phyloP scores from a whole-genome alignment of 1,140 invertebrate species.

The Euwallacea fornicatus region DNA sequence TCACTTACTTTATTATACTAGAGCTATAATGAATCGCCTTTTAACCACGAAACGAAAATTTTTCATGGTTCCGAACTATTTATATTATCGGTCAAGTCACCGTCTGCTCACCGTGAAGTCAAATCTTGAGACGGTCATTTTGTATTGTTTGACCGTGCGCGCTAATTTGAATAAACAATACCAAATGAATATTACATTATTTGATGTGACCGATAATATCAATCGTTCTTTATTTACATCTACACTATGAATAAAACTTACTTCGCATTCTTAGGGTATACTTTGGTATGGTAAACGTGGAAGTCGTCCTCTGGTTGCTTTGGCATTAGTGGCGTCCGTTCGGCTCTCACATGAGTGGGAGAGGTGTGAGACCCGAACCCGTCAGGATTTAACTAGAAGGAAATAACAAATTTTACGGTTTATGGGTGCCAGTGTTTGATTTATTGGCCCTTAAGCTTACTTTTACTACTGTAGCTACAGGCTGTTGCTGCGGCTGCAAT shows the following conservation, averaged over 20 bases:
- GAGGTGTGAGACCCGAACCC: slow-evolving; percentile 83
- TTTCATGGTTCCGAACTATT: too few species aligned
- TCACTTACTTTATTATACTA: too few species aligned
- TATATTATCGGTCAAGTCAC: too few species aligned
- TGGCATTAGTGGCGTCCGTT: slow-evolving; percentile 61
- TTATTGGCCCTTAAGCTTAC: slow-evolving; percentile 55
- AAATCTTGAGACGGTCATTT: too few species aligned
- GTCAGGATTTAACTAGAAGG: slow-evolving; percentile 70
- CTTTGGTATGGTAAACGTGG: slow-evolving; percentile 57
- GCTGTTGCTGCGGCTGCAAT: slow-evolving; percentile 61
- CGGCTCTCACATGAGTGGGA: slow-evolving; percentile 65
- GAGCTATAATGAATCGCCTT: too few species aligned
- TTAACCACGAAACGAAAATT: too few species aligned
- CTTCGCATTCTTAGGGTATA: slow-evolving; percentile 85
- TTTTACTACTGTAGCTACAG: slow-evolving; percentile 84
- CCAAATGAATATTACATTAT: too few species aligned
- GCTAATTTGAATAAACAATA: too few species aligned
- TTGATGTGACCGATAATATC: too few species aligned
- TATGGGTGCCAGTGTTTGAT: background rate
- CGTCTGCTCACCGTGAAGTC: too few species aligned
- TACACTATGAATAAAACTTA: slow-evolving; percentile 57
- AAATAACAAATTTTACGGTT: background rate
- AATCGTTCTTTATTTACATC: too few species aligned
- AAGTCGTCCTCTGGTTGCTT: slow-evolving; percentile 60
- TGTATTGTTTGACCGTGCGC: too few species aligned